Evolutionary conservation across 2,888 invertebrate genomes (phyloP), one percentile per base, ranked within the genome.

Genomic region (Cataglyphis cursor): DNA sequence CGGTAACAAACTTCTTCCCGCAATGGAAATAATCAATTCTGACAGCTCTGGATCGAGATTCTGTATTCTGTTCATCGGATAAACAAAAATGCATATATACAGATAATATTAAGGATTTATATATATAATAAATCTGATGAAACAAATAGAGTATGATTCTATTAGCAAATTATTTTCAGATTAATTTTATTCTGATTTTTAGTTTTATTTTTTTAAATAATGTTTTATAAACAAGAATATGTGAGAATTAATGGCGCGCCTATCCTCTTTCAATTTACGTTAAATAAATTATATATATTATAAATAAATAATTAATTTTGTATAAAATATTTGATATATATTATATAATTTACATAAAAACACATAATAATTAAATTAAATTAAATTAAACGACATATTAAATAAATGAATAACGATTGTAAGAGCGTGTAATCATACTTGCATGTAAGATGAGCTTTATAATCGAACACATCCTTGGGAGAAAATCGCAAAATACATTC

Each of bases 1-100:
- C 0, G 97, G 97, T 85, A 97, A 95, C 73, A 97, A 91, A 85
- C 97, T 96, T 89, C 96, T 96, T 0, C 96, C 97, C 62, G 93
- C 94, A 59, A 97, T 93, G 57, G 87, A 57, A 24, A 96, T 94
- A 18, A 90, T 88, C 31, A 95, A 89, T 31, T 91, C 88, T 12
- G 86, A 24, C 12, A 90, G 70, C 0, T 94, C 94, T 51, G 96
- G 96, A 35, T 95, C 88, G 73, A 96, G 93, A 90, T 96, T 96
- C 85, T 95, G 95, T 76, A 97, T 96, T 57, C 94, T 94, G 75
- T 41, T 28, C 35, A 38, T 3, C 38, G 2, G 15, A 61, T 12
- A 62, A 28, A 76, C 18, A 57, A n/a, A 21, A 81, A 57, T 21
- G 6, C 18, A 35, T 66, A 48, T 65, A 35, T 75, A 15, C 15